Base-by-base conservation (phyloP, 2,797 vertebrate genomes). In the Picus viridis region DNA sequence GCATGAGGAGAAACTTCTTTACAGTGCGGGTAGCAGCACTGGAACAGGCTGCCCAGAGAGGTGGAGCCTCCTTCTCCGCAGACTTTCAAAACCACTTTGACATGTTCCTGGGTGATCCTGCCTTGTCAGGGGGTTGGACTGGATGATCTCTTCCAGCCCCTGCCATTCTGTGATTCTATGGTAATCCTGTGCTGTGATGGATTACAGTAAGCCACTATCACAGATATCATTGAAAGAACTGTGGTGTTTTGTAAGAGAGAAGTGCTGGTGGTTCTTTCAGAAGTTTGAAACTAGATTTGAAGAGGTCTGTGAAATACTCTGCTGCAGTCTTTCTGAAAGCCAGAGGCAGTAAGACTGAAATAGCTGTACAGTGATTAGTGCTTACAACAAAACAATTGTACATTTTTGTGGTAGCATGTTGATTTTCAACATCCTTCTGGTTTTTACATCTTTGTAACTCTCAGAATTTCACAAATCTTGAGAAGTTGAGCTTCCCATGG, bases 381-480 rank as follows among this genome's bases (percentile, higher is more conserved):
- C 22, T 24, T 64, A 30, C 51, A 43, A 58, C 27, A 67, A 53
- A 72, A 56, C 20, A 43, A 11, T 8, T 32, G 7, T 20, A 51
- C n/a, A 4, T 26, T 20, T 49, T 6, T 22, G 7, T 29, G 29
- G 12, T 26, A 62, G 32, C 29, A 4, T 4, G 2, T n/a, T 63
- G 61, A 9, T 6, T 29, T 74, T 43, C 12, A 4, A 1, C 16
- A 2, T 19, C 5, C 3, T 3, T 24, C 8, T 51, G 16, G 41
- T 16, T 20, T 39, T 2, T 19, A 11, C 3, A 3, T 34, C 16
- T 36, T 24, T 54, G 57, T n/a, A 36, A 15, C 29, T 54, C n/a
- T 23, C 8, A 29, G 17, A 30, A 27, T 39, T 61, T 39, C 27
- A 51, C 7, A 57, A 16, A 18, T 56, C 59, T 24, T 17, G 7